A percentile compares a stretch with the other conserved stretches of the same genome.
Evolutionary conservation across 2,888 invertebrate species (phyloP).

Genomic region (Plagodis dolabraria): DNA sequence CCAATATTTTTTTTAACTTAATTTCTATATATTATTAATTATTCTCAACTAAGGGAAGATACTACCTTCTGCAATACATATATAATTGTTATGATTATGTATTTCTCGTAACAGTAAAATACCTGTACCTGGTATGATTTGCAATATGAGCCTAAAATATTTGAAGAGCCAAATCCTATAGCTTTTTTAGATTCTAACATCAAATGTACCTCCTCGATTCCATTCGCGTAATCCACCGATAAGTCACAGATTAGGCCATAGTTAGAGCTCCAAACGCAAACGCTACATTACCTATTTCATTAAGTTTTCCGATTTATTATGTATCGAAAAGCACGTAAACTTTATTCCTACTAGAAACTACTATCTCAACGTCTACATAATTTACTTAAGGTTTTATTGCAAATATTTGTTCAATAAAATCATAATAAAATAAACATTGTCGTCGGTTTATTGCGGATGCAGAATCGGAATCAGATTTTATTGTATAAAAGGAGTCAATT

Average conservation of each 20-base stretch:
- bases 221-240: constrained; percentile 23
- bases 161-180: too few species aligned
- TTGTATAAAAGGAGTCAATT: background rate
- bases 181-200: background rate
- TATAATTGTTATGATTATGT: too few species aligned
- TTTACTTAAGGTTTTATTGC: constrained; percentile 37
- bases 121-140: too few species aligned
- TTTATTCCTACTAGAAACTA: constrained; percentile 50
- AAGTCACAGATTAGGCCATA: constrained; percentile 5
- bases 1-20: too few species aligned
- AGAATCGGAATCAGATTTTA: constrained; percentile 21
- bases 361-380: constrained; percentile 34
- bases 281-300: constrained; percentile 21
- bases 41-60: too few species aligned
- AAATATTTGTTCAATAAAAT: constrained; percentile 37
- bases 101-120: too few species aligned
- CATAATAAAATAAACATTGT: constrained; percentile 30
- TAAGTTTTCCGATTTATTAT: constrained; percentile 33
- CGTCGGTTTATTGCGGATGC: constrained; percentile 18
- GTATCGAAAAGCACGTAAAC: constrained; percentile 41
- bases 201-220: constrained; percentile 18
- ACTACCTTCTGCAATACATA: too few species aligned
- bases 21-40: too few species aligned
- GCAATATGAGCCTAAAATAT: too few species aligned
- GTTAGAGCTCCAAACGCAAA: background rate